These are phyloP conservation scores for Cephalotes varians DNA, from an alignment of 2,888 invertebrate genomes.

Conservation along the genomic window DNA sequence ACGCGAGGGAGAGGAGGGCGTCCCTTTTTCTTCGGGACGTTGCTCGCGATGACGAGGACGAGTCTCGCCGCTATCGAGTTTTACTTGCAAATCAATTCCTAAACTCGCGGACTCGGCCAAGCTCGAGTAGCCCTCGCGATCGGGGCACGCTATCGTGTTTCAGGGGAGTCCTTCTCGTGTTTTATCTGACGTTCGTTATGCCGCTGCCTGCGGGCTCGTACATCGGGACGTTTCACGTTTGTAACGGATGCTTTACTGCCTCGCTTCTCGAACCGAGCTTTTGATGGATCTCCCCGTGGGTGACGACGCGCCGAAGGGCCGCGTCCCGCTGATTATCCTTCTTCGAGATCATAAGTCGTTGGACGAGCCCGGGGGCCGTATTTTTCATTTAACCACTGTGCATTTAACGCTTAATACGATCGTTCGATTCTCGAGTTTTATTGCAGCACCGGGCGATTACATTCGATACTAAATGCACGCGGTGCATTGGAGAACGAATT, in stretches of 20 bases:
- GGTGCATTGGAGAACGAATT: not conserved
- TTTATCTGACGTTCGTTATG: conserved; percentile 83
- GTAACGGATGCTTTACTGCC: conserved; percentile 78
- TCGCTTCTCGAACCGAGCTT: conserved; percentile 53
- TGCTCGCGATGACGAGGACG: conserved; percentile 58
- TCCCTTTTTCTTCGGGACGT: conserved; percentile 57
- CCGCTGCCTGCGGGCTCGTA: conserved; percentile 64
- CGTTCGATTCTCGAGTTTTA: too few relatives aligned
- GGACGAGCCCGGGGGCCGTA: conserved; percentile 4
- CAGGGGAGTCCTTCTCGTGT: conserved; percentile 77
- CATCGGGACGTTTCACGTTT: conserved; percentile 62
- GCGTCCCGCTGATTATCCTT: conserved; percentile 55
- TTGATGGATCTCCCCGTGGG: conserved; percentile 55
- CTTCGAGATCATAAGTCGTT: conserved; percentile 36
- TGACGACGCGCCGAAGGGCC: conserved; percentile 43
- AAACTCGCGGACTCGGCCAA: conserved; percentile 76
- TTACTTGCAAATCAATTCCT: conserved; percentile 84
- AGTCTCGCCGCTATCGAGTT: conserved; percentile 71
- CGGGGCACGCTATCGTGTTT: conserved; percentile 69
- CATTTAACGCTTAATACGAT: conserved; percentile 13
- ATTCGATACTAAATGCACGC: not conserved
- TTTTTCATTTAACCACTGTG: conserved; percentile 43
- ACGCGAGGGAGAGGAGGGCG: conserved; percentile 26
- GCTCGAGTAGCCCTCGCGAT: conserved; percentile 19
- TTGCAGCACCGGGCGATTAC: not conserved